These are phyloP conservation scores for Pammene fasciana DNA, from an alignment of 2,888 invertebrate genomes.

Conservation along the genomic window DNA sequence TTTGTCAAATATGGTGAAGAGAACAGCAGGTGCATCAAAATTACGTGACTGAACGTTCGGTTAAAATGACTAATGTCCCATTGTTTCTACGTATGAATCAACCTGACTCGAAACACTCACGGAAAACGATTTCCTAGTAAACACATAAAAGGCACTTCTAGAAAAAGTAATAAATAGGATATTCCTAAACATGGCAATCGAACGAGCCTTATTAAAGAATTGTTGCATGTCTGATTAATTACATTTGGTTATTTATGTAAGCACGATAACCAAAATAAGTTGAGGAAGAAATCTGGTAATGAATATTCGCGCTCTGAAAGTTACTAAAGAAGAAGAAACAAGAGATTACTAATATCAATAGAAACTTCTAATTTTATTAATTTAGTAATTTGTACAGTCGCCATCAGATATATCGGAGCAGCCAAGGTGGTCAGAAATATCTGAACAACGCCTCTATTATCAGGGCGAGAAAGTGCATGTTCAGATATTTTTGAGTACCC, in stretches of 20 bases:
- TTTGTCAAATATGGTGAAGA: not conserved
- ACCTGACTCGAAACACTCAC: conserved; percentile 26
- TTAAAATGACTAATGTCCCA: conserved; percentile 19
- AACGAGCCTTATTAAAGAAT: conserved; percentile 4
- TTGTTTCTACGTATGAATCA: conserved; percentile 21
- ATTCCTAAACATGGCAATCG: not conserved
- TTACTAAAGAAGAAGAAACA: too few relatives aligned
- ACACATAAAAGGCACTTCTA: conserved; percentile 8
- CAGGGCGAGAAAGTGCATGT: too few relatives aligned
- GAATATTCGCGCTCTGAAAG: too few relatives aligned
- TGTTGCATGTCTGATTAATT: not conserved
- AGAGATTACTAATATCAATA: too few relatives aligned
- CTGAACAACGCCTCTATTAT: too few relatives aligned
- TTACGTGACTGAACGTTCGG: not conserved
- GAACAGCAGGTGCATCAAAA: too few relatives aligned
- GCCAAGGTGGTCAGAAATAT: too few relatives aligned
- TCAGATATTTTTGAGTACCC: too few relatives aligned
- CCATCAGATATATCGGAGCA: too few relatives aligned
- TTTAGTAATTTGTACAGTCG: too few relatives aligned
- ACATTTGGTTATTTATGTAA: not conserved
- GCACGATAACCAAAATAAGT: not conserved
- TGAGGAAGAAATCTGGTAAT: not conserved
- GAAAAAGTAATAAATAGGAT: conserved; percentile 20
- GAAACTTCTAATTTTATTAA: too few relatives aligned
- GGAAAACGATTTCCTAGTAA: conserved; percentile 24